A percentile compares a stretch with the other conserved stretches of the same genome.
These are phyloP conservation scores for Meandrina meandrites DNA, from an alignment of 92 coral and sea anemone species.

Conservation along the genomic window DNA sequence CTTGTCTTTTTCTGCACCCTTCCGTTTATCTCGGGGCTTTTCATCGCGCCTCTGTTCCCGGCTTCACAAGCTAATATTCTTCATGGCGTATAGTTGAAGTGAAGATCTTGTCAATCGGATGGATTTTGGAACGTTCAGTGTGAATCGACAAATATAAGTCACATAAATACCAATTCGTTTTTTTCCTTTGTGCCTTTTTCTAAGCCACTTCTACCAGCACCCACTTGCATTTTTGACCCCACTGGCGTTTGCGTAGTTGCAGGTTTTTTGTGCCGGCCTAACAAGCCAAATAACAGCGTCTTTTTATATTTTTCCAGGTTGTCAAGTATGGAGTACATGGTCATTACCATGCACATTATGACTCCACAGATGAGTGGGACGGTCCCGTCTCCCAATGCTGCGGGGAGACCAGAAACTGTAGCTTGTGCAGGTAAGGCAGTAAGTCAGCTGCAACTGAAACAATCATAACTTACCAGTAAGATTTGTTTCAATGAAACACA, in stretches of 20 bases:
- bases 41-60: too few relatives aligned
- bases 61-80: too few relatives aligned
- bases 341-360: constrained; percentile 78
- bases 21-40: too few relatives aligned
- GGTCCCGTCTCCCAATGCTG: constrained; percentile 47
- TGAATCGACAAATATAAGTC: too few relatives aligned
- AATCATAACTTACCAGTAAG: background rate
- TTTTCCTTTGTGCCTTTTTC: too few relatives aligned
- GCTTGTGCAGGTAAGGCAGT: constrained; percentile 63
- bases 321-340: constrained; percentile 70
- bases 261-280: background rate
- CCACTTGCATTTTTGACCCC: too few relatives aligned
- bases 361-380: constrained; percentile 47
- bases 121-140: too few relatives aligned
- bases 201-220: too few relatives aligned
- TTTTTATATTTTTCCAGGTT: constrained; percentile 45
- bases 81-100: too few relatives aligned
- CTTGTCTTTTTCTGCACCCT: too few relatives aligned
- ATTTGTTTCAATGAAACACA: background rate
- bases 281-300: background rate
- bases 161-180: too few relatives aligned
- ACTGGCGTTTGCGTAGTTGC: background rate
- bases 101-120: too few relatives aligned
- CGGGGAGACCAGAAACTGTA: constrained; percentile 34
- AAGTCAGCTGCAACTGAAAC: background rate